Evolutionary conservation across 2,888 invertebrate genomes (phyloP), one percentile per base, ranked within the genome.

Genomic region (Megastigmus dorsalis): DNA sequence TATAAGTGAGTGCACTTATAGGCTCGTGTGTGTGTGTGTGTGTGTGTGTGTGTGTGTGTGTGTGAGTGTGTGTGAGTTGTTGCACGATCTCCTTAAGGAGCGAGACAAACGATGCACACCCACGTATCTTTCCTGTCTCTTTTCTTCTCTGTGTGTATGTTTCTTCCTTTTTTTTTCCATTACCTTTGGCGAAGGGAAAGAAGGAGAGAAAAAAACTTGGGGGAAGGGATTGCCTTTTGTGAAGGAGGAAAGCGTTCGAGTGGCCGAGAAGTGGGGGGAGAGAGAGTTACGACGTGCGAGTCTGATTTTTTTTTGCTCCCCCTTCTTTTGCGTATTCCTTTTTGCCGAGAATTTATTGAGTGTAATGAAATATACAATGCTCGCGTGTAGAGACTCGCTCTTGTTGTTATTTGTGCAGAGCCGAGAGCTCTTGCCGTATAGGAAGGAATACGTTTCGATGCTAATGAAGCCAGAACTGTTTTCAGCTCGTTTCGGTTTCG

Each of bases 51-150:
- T 9, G 9, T n/a, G 10, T 30, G 28, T 13, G 30, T 15, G 15
- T 6, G 26, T 28, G n/a, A 13, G 28, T 13, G 33, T 52, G 3
- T 26, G 30, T 13, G 20, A 28, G 57, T 36, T 52, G 20, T 10
- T 67, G 38, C 50, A 65, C 52, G 52, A 67, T 74, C 73, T 62
- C 73, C 55, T 74, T 68, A 70, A 70, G 45, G 52, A 66, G 59
- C 63, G 70, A 63, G 68, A 74, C 63, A 74, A 69, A 68, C 68
- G 63, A 74, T 63, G 68, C 48, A 63, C 63, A 69, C 63, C 68
- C 63, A 74, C 68, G 57, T 67, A 33, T 41, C 48, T 33, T 10
- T 23, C n/a, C n/a, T 45, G 26, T 45, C 28, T 30, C 63, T 15
- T 13, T 45, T 33, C 41, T 38, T 60, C 41, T 41, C 48, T 45